Evolutionary conservation across 2,797 vertebrate genomes (phyloP).

Genomic region (Sebastiscus albofasciatus): DNA sequence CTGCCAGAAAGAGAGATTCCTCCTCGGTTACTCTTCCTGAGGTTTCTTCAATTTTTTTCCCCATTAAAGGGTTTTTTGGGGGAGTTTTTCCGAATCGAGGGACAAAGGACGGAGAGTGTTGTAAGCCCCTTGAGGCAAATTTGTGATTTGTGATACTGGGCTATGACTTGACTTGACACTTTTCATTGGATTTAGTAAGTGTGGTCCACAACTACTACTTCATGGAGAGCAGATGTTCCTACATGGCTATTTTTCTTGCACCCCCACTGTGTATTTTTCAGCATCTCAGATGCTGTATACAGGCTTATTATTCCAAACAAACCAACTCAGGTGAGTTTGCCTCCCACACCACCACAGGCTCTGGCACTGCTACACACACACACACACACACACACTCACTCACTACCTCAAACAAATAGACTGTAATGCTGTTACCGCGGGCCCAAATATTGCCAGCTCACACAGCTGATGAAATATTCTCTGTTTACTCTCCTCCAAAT

Average conservation of each 20-base stretch:
- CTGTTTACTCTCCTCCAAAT: slow-evolving; percentile 79
- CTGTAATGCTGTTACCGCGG: slow-evolving; percentile 68
- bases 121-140: background rate
- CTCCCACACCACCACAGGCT: slow-evolving; percentile 47
- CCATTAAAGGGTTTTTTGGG: background rate
- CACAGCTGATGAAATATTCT: slow-evolving; percentile 82
- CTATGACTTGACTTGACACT: background rate
- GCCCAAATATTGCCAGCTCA: slow-evolving; percentile 74
- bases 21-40: background rate
- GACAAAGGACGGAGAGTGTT: background rate
- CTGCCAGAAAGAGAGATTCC: background rate
- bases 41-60: background rate
- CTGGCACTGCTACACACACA: slow-evolving; percentile 20
- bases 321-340: slow-evolving; percentile 59
- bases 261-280: slow-evolving; percentile 29
- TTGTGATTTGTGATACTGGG: background rate
- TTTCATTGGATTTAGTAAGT: background rate
- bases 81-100: background rate
- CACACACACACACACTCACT: slow-evolving; percentile 20
- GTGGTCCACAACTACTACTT: background rate
- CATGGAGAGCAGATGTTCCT: slow-evolving; percentile 22
- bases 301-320: slow-evolving; percentile 63
- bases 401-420: slow-evolving; percentile 69
- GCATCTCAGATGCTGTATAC: slow-evolving; percentile 27
- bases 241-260: slow-evolving; percentile 21